These are phyloP conservation scores for Sebastes schlegelii DNA, from an alignment of 2,113 vertebrate species.

Conservation along the genomic window DNA sequence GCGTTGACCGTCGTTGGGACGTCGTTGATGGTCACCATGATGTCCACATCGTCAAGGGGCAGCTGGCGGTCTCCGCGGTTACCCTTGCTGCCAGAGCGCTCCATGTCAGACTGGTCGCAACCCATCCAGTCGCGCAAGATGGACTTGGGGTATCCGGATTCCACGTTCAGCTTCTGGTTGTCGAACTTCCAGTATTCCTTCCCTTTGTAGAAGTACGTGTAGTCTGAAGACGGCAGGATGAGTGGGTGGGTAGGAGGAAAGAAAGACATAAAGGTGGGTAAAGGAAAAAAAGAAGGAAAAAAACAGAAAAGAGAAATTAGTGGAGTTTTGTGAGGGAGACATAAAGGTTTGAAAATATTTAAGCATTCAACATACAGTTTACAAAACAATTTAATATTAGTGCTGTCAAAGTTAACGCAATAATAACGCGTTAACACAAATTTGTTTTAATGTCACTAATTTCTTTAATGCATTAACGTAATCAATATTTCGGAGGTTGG, in stretches of 20 bases:
- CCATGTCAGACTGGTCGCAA: conserved; percentile 94
- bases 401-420: too few relatives aligned
- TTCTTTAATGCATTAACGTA: too few relatives aligned
- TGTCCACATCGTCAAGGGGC: conserved; percentile 94
- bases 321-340: not conserved
- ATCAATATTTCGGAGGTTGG: too few relatives aligned
- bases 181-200: conserved; percentile 99
- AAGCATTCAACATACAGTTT: not conserved
- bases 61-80: conserved; percentile 91
- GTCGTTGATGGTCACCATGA: conserved; percentile 98
- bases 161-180: conserved; percentile 96
- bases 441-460: too few relatives aligned
- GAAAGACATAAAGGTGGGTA: not conserved
- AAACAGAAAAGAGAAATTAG: conserved; percentile 1
- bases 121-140: conserved; percentile 99
- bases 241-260: not conserved
- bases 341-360: not conserved
- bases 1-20: conserved; percentile 95
- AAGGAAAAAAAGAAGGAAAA: not conserved
- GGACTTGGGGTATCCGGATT: conserved; percentile 95
- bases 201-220: conserved; percentile 99
- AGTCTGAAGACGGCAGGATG: conserved; percentile 84
- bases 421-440: too few relatives aligned
- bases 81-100: conserved; percentile 75
- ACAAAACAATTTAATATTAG: too few relatives aligned